phyloP scores from a whole-genome alignment of 1,140 invertebrate species.

The Zaprionus taronus region DNA sequence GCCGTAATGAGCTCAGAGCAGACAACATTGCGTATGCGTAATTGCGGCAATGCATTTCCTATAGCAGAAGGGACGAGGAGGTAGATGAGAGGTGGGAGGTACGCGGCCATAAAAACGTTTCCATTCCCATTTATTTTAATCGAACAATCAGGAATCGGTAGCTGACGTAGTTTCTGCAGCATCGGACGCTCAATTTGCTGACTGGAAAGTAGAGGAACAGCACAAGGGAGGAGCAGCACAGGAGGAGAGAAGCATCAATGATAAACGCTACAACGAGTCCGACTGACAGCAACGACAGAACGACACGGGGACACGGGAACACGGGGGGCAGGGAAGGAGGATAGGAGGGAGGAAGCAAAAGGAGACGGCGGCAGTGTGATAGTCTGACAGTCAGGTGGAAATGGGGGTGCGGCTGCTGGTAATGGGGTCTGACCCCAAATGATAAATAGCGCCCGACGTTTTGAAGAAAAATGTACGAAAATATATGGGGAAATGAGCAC shows the following conservation, averaged over 20 bases:
- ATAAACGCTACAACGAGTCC: conserved; percentile 45
- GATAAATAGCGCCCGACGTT: conserved; percentile 46
- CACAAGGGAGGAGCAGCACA: neutral
- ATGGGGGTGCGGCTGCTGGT: neutral
- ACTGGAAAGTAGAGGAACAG: neutral
- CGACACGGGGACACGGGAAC: neutral
- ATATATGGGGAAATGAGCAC: conserved; percentile 35
- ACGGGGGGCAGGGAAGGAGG: neutral
- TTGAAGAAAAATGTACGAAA: conserved; percentile 41
- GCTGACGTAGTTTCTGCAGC: conserved; percentile 21
- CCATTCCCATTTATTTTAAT: conserved; percentile 24
- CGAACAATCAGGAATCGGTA: conserved; percentile 27
- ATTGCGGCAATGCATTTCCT: conserved; percentile 9
- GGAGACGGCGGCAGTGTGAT: neutral
- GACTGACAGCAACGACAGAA: conserved; percentile 5
- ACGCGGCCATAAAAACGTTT: conserved; percentile 24
- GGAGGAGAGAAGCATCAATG: conserved; percentile 30
- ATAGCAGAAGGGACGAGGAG: neutral
- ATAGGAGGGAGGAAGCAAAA: neutral
- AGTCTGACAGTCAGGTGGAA: conserved; percentile 28
- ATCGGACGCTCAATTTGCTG: conserved; percentile 63
- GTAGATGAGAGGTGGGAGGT: neutral
- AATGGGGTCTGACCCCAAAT: conserved; percentile 23
- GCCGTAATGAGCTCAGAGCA: neutral
- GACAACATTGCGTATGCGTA: conserved; percentile 21